phyloP scores from a whole-genome alignment of 2,888 invertebrate species.

The Oscheius sp. region DNA sequence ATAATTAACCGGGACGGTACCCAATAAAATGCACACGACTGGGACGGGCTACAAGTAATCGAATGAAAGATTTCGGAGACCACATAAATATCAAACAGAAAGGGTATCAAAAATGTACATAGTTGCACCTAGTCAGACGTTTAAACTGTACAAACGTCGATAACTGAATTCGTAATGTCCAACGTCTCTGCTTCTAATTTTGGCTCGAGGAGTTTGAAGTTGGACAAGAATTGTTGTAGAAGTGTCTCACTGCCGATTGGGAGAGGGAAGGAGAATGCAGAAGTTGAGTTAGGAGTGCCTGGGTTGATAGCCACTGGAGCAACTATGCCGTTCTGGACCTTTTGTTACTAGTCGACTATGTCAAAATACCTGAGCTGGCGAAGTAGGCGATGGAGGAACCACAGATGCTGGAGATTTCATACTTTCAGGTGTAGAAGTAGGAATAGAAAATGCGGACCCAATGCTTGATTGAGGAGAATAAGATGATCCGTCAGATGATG shows the following conservation, averaged over 20 bases:
- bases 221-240: slow-evolving; percentile 37
- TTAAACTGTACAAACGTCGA: slow-evolving; percentile 49
- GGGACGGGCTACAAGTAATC: slow-evolving; percentile 16
- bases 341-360: neutral
- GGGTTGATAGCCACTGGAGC: slow-evolving; percentile 44
- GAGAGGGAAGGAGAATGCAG: slow-evolving; percentile 28
- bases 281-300: neutral
- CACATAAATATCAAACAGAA: neutral
- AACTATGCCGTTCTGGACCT: slow-evolving; percentile 29
- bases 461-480: slow-evolving; percentile 42
- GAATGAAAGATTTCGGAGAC: slow-evolving; percentile 10
- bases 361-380: slow-evolving; percentile 17
- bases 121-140: neutral
- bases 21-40: neutral
- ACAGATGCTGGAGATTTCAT: slow-evolving; percentile 29
- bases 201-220: slow-evolving; percentile 41
- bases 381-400: slow-evolving; percentile 29
- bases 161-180: slow-evolving; percentile 40
- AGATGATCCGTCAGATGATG: slow-evolving; percentile 45
- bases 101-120: neutral
- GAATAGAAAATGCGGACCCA: slow-evolving; percentile 4
- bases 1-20: neutral
- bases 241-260: slow-evolving; percentile 20
- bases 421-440: slow-evolving; percentile 32
- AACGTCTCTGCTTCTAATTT: slow-evolving; percentile 4